A percentile compares a stretch with the other conserved stretches of the same genome.
phyloP scores from a whole-genome alignment of 2,113 vertebrate genomes.

The Rutilus rutilus region DNA sequence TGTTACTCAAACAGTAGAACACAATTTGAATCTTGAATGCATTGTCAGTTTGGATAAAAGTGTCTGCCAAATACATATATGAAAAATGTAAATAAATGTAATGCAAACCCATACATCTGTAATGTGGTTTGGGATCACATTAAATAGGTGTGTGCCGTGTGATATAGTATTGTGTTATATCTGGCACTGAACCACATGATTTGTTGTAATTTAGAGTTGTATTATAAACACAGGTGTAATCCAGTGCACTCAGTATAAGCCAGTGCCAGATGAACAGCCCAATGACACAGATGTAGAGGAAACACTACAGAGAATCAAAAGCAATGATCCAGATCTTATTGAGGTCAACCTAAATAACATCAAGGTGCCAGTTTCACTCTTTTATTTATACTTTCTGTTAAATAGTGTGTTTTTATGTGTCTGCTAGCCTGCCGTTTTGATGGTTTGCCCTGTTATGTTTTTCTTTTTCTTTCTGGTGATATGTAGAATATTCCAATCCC shows the following conservation, averaged over 20 bases:
- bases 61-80: not conserved
- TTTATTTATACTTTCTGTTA: not conserved
- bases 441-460: not conserved
- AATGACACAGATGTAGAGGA: constrained; percentile 94
- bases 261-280: constrained; percentile 92
- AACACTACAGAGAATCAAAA: constrained; percentile 86
- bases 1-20: not conserved
- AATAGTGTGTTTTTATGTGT: not conserved
- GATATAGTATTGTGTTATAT: not conserved
- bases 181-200: not conserved
- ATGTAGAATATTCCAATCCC: constrained; percentile 91
- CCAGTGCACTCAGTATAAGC: constrained; percentile 94
- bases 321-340: constrained; percentile 88
- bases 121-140: not conserved
- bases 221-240: constrained; percentile 85
- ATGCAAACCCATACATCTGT: not conserved
- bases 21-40: not conserved
- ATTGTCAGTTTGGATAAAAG: not conserved
- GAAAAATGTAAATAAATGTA: not conserved
- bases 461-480: constrained; percentile 25
- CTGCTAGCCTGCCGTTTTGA: not conserved
- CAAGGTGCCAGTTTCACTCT: constrained; percentile 73
- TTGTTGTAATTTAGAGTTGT: not conserved
- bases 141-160: not conserved
- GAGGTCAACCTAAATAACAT: constrained; percentile 99